Evolutionary conservation across 1,140 invertebrate species (phyloP).

Genomic region (Panagrolaimus sp.): DNA sequence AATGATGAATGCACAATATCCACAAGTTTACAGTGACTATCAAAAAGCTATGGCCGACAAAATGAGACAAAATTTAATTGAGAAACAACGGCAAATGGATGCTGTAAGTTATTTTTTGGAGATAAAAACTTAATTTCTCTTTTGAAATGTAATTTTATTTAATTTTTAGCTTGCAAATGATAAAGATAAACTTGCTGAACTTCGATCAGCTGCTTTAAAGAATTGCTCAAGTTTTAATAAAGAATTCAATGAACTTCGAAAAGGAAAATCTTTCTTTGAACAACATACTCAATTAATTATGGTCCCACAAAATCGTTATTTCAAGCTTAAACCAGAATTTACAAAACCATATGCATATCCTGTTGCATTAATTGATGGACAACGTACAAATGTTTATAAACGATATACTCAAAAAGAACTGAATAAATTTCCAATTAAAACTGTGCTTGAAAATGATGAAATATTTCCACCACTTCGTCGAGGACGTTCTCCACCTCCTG

Average conservation of each 20-base stretch:
- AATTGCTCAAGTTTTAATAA: slow-evolving; percentile 21
- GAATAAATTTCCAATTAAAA: slow-evolving; percentile 31
- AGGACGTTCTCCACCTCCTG: slow-evolving; percentile 31
- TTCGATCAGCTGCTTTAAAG: slow-evolving; percentile 3
- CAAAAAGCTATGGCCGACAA: not conserved
- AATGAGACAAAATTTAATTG: slow-evolving; percentile 1
- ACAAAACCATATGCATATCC: slow-evolving; percentile 38
- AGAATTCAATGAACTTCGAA: slow-evolving; percentile 13
- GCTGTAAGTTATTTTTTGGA: not conserved
- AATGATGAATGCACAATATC: slow-evolving; percentile 35
- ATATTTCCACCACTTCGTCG: slow-evolving; percentile 37
- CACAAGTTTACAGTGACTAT: slow-evolving; percentile 24
- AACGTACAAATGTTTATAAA: slow-evolving; percentile 32
- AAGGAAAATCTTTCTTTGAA: slow-evolving; percentile 19
- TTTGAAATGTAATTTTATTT: too few species aligned
- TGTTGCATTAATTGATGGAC: slow-evolving; percentile 39
- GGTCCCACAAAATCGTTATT: not conserved
- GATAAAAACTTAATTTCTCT: too few species aligned
- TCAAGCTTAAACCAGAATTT: slow-evolving; percentile 20
- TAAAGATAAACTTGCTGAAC: slow-evolving; percentile 18
- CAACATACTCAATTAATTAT: slow-evolving; percentile 18
- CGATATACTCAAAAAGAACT: slow-evolving; percentile 29
- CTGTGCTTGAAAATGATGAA: slow-evolving; percentile 39
- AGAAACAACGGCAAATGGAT: not conserved
- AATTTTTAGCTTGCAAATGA: slow-evolving; percentile 23